A percentile compares a stretch with the other conserved stretches of the same genome.
Evolutionary conservation across 2,888 invertebrate species (phyloP).

Genomic region (Ichneumoninae sp.): DNA sequence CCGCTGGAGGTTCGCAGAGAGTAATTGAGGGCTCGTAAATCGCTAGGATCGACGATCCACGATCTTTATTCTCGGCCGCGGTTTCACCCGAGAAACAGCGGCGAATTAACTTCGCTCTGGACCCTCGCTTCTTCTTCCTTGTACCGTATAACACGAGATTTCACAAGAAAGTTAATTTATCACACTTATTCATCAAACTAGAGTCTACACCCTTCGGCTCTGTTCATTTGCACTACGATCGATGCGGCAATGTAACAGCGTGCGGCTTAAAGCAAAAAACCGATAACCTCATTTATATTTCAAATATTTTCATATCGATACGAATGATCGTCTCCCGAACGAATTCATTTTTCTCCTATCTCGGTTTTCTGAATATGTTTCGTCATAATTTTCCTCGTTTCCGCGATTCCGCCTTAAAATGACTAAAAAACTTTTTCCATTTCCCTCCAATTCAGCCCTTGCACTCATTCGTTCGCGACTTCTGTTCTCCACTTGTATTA

Average conservation of each 20-base stretch:
- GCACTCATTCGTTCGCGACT: conserved; percentile 34
- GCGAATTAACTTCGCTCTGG: conserved; percentile 43
- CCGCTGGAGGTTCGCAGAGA: conserved; percentile 53
- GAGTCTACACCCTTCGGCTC: background rate
- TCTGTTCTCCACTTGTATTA: conserved; percentile 41
- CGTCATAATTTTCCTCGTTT: conserved; percentile 48
- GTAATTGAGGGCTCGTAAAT: conserved; percentile 67
- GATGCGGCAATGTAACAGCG: background rate
- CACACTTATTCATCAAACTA: conserved; percentile 14
- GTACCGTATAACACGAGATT: conserved; percentile 46
- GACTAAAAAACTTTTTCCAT: conserved; percentile 60
- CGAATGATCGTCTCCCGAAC: background rate
- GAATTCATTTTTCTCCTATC: conserved; percentile 7
- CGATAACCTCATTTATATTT: background rate
- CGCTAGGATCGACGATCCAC: conserved; percentile 58
- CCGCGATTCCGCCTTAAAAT: conserved; percentile 46
- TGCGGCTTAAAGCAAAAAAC: background rate
- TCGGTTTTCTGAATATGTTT: conserved; percentile 37
- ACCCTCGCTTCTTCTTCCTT: conserved; percentile 10
- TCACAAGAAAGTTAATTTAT: conserved; percentile 42
- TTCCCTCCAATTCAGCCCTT: conserved; percentile 30
- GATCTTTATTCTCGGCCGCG: conserved; percentile 59
- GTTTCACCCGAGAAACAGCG: conserved; percentile 31
- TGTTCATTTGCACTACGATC: background rate
- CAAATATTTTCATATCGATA: background rate